phyloP scores from a whole-genome alignment of 2,797 vertebrate genomes.

The Florisuga fusca region DNA sequence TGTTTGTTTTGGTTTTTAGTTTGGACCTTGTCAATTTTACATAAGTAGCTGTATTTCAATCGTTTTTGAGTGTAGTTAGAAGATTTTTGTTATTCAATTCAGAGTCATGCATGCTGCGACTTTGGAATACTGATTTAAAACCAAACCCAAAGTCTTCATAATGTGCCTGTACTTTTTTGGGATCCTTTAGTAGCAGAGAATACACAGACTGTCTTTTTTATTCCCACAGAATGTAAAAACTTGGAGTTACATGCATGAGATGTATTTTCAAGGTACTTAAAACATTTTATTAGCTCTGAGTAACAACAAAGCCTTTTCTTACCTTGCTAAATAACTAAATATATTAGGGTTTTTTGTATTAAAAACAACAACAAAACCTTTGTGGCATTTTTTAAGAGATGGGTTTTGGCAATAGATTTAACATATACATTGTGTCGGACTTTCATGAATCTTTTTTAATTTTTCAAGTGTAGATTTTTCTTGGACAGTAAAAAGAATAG shows the following conservation, averaged over 20 bases:
- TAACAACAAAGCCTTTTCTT: background rate
- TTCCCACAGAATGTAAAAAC: background rate
- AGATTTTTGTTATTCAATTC: background rate
- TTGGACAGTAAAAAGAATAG: background rate
- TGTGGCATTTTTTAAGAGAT: background rate
- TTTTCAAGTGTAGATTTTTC: background rate
- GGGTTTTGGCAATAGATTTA: background rate
- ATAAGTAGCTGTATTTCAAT: background rate
- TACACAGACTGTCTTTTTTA: background rate
- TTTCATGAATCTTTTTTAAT: background rate
- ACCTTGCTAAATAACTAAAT: background rate
- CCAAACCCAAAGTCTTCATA: background rate
- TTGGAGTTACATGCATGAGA: background rate
- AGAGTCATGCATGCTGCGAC: background rate
- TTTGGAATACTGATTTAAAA: background rate
- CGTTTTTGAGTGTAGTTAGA: background rate
- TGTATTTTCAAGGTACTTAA: background rate
- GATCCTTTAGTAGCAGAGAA: background rate
- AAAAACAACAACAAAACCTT: background rate
- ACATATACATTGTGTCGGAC: background rate
- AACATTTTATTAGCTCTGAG: background rate
- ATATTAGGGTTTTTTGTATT: background rate
- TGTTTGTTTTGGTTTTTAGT: background rate
- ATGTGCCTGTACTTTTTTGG: background rate
- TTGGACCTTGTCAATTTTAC: background rate